Evolutionary conservation across 1,140 invertebrate genomes (phyloP), one percentile per base, ranked within the genome.

Genomic region (Magallana gigas): DNA sequence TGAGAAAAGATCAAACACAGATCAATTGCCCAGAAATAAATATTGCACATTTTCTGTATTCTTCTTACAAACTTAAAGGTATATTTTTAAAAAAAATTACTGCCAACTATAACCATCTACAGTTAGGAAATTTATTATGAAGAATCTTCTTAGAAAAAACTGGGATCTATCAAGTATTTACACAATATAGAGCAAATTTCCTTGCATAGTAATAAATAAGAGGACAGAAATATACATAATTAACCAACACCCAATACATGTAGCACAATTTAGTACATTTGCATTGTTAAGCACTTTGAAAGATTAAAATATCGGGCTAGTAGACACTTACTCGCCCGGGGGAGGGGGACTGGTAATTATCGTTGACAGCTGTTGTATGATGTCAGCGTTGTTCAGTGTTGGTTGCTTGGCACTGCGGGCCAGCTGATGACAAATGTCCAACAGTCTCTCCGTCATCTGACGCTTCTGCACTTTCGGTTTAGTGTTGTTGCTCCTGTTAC

Each of bases 401-500:
- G 91, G 90, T 60, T 90, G 85, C 64, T 76, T 86, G 36, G 85
- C 90, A 29, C 90, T 90, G 29, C 88, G 82, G 58, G 92, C 91
- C n/a, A 93, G 89, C 71, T 92, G 88, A 62, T 92, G 89, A 91
- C 92, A 93, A 57, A 93, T 90, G 59, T 92, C 89, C 85, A 91
- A 76, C 29, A 93, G 89, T 64, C 91, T 90, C 76, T 93, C 91
- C 71, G 92, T 90, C 92, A 93, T 93, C 64, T 93, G 89, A 9
- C 91, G 89, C 87, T 93, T 94, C 88, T 93, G 91, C 11, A 93
- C 91, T 88, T 94, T 94, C 18, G 94, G 94, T 29, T 92, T 91
- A 7, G 94, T 94, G 89, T 94, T 94, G 86, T 94, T 91, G 83
- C 91, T 93, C 36, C 94, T 90, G 85, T 94, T 94, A 59, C 94